Evolutionary conservation across 2,113 vertebrate genomes (phyloP).

Genomic region (Sapayoa aenigma): DNA sequence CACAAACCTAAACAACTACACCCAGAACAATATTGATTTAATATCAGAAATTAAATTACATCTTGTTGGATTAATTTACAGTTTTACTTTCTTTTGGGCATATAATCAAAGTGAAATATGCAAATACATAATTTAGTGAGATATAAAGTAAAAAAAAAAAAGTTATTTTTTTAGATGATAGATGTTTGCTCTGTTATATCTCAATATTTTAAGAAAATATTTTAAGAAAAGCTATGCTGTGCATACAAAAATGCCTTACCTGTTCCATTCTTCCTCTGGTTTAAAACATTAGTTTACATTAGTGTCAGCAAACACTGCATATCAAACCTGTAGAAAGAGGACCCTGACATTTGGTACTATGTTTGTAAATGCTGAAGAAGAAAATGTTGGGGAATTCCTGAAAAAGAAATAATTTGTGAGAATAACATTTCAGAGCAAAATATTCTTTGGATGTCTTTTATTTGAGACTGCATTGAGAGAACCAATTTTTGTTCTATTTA

Average conservation of each 20-base stretch:
- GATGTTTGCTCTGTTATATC: background rate
- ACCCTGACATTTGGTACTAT: background rate
- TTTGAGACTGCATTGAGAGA: background rate
- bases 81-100: background rate
- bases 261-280: background rate
- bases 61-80: background rate
- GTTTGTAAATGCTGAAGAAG: background rate
- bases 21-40: background rate
- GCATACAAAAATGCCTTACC: background rate
- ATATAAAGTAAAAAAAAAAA: background rate
- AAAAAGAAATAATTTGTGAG: background rate
- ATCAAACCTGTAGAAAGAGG: background rate
- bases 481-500: background rate
- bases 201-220: background rate
- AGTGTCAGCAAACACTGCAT: background rate
- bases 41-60: background rate
- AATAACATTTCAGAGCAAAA: background rate
- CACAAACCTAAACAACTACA: background rate
- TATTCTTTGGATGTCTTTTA: background rate
- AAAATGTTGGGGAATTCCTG: background rate
- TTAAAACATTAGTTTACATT: background rate
- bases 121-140: background rate
- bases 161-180: background rate
- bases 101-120: background rate
- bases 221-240: background rate